Percentiles rank a stretch among this genome's conserved stretches.
Evolutionary conservation across 2,113 vertebrate species (phyloP).

Genomic region (Chionodraco myersi): DNA sequence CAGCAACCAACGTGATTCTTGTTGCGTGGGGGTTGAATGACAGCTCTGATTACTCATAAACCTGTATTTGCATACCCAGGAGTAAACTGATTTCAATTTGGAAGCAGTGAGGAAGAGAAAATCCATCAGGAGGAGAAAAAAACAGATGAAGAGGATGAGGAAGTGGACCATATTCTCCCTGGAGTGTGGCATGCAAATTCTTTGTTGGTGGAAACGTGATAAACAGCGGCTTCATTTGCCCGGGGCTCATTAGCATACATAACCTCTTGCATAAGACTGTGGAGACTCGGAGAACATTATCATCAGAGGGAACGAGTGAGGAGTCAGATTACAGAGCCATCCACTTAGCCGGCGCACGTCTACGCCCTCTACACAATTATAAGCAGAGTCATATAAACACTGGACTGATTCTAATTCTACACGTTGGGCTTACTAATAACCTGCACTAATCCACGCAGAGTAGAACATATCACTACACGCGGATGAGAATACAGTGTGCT

Average conservation of each 20-base stretch:
- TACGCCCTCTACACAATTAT: constrained; percentile 64
- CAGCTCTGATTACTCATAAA: constrained; percentile 69
- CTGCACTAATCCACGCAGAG: constrained; percentile 63
- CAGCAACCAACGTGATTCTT: constrained; percentile 12
- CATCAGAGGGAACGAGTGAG: constrained; percentile 53
- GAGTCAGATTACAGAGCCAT: constrained; percentile 67
- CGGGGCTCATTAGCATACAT: constrained; percentile 62
- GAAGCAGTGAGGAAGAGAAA: constrained; percentile 54
- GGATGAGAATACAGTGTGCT: constrained; percentile 42
- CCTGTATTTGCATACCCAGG: constrained; percentile 56
- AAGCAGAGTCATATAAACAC: constrained; percentile 62
- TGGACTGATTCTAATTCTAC: constrained; percentile 74
- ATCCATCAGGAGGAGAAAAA: constrained; percentile 50
- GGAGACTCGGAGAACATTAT: constrained; percentile 41
- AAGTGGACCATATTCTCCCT: constrained; percentile 65
- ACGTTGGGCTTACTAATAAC: constrained; percentile 69
- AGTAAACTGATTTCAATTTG: constrained; percentile 60
- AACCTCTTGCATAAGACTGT: constrained; percentile 56
- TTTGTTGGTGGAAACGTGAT: constrained; percentile 42
- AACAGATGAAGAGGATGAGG: constrained; percentile 28
- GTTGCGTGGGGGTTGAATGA: constrained; percentile 50
- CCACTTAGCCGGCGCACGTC: constrained; percentile 52
- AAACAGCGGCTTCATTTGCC: constrained; percentile 56
- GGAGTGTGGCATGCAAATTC: constrained; percentile 60
- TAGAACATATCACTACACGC: constrained; percentile 68